A percentile compares a stretch with the other conserved stretches of the same genome.
Conservation (phyloP, 2,888 invertebrate species). For the Chrysolina oricalcia region DNA sequence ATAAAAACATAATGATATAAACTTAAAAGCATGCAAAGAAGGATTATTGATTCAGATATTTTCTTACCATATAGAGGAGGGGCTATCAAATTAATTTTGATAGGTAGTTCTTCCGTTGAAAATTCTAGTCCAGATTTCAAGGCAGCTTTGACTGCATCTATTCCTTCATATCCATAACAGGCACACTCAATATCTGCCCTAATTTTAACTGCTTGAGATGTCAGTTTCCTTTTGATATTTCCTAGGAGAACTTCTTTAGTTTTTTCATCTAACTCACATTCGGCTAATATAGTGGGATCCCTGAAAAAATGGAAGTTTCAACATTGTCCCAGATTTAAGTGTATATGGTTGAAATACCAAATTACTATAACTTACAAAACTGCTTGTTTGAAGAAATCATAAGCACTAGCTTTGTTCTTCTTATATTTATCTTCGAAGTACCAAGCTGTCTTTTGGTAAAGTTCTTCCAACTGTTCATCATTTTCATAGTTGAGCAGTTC, state of each 20-base stretch:
- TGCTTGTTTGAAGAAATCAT: conserved; percentile 98
- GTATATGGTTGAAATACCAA: not conserved
- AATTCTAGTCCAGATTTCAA: conserved; percentile 91
- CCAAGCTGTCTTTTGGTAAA: conserved; percentile 98
- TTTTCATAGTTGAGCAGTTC: conserved; percentile 93
- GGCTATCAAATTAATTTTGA: conserved; percentile 99
- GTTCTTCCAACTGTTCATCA: conserved; percentile 94
- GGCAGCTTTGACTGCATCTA: conserved; percentile 97
- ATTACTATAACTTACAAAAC: conserved; percentile 73
- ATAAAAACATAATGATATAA: too few relatives aligned
- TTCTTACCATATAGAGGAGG: conserved; percentile 87
- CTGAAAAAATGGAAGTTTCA: conserved; percentile 73
- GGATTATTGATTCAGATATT: not conserved
- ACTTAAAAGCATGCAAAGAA: too few relatives aligned
- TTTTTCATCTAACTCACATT: conserved; percentile 93
- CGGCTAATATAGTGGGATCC: conserved; percentile 95
- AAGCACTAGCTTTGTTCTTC: conserved; percentile 94
- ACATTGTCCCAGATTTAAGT: not conserved
- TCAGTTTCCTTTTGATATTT: conserved; percentile 96
- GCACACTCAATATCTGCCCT: conserved; percentile 94
- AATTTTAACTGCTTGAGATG: conserved; percentile 97
- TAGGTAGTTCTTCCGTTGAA: conserved; percentile 94
- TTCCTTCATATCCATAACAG: conserved; percentile 98
- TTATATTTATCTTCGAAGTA: conserved; percentile 97
- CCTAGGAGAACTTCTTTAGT: conserved; percentile 93